Evolutionary conservation across 2,888 invertebrate species (phyloP), one percentile per base, ranked within the genome.

Genomic region (Eupithecia exiguata): DNA sequence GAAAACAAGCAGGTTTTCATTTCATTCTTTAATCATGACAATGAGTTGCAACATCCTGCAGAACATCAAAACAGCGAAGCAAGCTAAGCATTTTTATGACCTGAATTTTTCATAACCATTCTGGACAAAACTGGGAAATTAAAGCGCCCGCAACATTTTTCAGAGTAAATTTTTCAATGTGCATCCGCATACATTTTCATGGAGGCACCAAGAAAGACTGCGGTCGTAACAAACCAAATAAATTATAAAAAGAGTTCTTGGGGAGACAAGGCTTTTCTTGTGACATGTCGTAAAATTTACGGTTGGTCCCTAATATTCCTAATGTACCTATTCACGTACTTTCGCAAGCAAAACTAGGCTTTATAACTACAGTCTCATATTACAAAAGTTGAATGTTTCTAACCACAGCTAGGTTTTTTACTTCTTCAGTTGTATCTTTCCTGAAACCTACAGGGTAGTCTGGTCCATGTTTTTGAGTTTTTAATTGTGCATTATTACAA

Each of bases 241-340:
- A 93, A 93, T 93, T 93, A 93, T 92, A 93, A 93, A 93, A 93
- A 89, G 88, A 92, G 89, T 91, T 91, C 89, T 88, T 82, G 87
- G 85, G 85, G 87, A 91, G 92, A 92, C 91, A 89, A 88, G 89
- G 89, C 89, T 92, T 91, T 92, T 82, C 88, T 85, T 84, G 91
- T 90, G 92, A 93, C 92, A 91, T 89, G 92, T 92, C 93, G 93
- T 94, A 94, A 94, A 94, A 94, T 94, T 93, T 91, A 93, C 92
- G 92, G 92, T 88, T 90, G 88, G 89, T 87, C 91, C 89, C 92
- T 91, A 91, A 93, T 92, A 93, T 93, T 91, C 92, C 90, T 84
- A 84, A 89, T 84, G 89, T 89, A n/a, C n/a, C n/a, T n/a, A 89
- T 90, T 89, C 90, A 88, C 87, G 89, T 89, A 90, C 90, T 89